Evolutionary conservation across 2,113 vertebrate species (phyloP).

Genomic region (Cephalopholis sonnerati): DNA sequence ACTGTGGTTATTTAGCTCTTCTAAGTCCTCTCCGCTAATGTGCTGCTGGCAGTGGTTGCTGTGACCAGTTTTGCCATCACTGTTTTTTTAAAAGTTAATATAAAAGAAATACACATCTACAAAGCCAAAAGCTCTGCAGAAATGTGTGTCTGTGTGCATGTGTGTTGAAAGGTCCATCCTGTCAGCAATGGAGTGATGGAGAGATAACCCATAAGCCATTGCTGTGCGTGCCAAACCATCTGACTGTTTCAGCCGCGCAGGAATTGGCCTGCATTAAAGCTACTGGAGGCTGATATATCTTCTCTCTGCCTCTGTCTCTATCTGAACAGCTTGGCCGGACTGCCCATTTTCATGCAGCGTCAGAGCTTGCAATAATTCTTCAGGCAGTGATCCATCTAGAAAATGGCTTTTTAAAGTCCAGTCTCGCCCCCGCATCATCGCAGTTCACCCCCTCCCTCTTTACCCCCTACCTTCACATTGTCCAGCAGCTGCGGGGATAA

Average conservation of each 20-base stretch:
- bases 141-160: slow-evolving; percentile 5
- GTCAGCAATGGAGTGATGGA: slow-evolving; percentile 57
- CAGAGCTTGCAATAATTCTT: slow-evolving; percentile 42
- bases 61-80: slow-evolving; percentile 8
- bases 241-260: slow-evolving; percentile 27
- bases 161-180: slow-evolving; percentile 53
- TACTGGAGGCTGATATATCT: slow-evolving; percentile 37
- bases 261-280: slow-evolving; percentile 29
- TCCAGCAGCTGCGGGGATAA: slow-evolving; percentile 60
- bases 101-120: slow-evolving; percentile 8
- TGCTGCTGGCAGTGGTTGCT: neutral
- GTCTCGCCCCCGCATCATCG: slow-evolving; percentile 13
- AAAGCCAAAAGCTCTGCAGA: slow-evolving; percentile 2
- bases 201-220: slow-evolving; percentile 51
- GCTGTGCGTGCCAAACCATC: slow-evolving; percentile 46
- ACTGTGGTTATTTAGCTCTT: neutral
- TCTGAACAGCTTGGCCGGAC: slow-evolving; percentile 8
- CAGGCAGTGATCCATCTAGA: slow-evolving; percentile 46
- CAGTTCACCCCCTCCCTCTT: neutral
- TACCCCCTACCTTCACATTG: slow-evolving; percentile 37
- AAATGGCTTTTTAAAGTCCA: slow-evolving; percentile 43
- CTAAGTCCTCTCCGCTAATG: neutral
- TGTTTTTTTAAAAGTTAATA: slow-evolving; percentile 16
- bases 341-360: slow-evolving; percentile 43
- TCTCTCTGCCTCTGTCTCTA: slow-evolving; percentile 7